Percentiles rank a stretch among this genome's conserved stretches.
phyloP scores from a whole-genome alignment of 35 echinoderm and acorn worm species.

The Stichopus chloronotus region DNA sequence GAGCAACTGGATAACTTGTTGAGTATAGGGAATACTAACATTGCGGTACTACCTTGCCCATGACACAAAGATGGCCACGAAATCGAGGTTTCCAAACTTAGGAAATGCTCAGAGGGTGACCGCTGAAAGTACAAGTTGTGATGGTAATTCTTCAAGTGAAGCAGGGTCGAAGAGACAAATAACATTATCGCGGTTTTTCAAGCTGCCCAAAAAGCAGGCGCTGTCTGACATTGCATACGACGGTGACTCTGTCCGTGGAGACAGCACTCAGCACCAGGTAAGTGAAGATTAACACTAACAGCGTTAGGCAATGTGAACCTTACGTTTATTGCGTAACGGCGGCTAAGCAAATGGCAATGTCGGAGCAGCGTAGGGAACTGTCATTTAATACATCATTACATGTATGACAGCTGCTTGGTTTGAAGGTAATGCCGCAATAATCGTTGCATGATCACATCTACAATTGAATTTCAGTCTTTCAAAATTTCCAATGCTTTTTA shows the following conservation, averaged over 20 bases:
- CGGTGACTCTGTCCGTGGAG: not conserved
- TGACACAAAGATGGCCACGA: constrained; percentile 14
- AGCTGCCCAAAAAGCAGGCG: constrained; percentile 1
- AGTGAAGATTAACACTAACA: not conserved
- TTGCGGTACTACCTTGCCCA: not conserved
- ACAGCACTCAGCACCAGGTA: not conserved
- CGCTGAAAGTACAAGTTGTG: not conserved
- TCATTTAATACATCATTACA: no score
- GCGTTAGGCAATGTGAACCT: no score
- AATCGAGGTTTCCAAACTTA: constrained; percentile 22
- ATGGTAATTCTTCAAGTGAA: not conserved
- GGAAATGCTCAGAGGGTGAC: not conserved
- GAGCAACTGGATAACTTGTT: not conserved
- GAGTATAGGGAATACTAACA: not conserved
- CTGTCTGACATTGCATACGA: constrained; percentile 8
- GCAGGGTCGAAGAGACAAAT: not conserved
- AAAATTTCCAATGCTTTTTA: no score
- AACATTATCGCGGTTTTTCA: constrained; percentile 18
- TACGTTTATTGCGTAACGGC: no score
- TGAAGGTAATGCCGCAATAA: no score
- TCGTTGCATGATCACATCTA: no score
- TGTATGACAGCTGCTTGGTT: no score
- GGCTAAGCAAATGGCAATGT: no score
- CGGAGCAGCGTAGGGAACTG: no score
- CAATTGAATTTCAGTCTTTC: no score